Base-by-base conservation (phyloP, 2,888 invertebrate genomes). In the Chymomyza procnemis region DNA sequence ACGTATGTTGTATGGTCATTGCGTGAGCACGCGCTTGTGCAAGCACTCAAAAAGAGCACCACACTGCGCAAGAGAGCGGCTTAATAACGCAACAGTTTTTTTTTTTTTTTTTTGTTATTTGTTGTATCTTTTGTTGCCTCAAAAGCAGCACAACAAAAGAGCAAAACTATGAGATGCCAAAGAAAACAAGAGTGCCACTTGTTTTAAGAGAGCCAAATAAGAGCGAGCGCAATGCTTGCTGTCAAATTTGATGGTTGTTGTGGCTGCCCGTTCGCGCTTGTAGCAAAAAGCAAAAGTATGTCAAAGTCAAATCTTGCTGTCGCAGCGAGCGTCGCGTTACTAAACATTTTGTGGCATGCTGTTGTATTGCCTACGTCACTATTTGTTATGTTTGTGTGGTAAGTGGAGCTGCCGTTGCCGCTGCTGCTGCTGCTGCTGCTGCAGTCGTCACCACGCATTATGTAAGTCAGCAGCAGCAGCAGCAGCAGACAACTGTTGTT, bases 221-320 rank as follows among this genome's bases (percentile, higher is more conserved):
- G 58, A 56, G 61, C n/a, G 19, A 14, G 60, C 8, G 2, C 52
- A 47, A 55, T 41, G 61, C 66, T n/a, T 50, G 50, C n/a, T 50
- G 50, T 50, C 50, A 50, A 50, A 50, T 76, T 79, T 79, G 75
- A 75, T 71, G 76, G 74, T 60, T 22, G 61, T 19, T 21, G 14
- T 47, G 16, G 4, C 19, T 50, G 34, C 34, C 34, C 68, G 46
- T 59, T 48, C 22, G 8, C 46, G 55, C 66, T 34, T 64, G 65
- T 71, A 69, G 71, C 69, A 59, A 76, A 73, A 67, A 59, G 66
- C 69, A 81, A 89, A 89, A 89, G 89, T 89, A 86, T 89, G 89
- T 89, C 89, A 89, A 89, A 89, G 89, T 89, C 89, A 89, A 89
- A 83, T 79, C 73, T 50, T 71, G 71, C 80, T 59, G 78, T 48